Conservation (phyloP, 2,888 invertebrate genomes). For the Nowickia ferox region DNA sequence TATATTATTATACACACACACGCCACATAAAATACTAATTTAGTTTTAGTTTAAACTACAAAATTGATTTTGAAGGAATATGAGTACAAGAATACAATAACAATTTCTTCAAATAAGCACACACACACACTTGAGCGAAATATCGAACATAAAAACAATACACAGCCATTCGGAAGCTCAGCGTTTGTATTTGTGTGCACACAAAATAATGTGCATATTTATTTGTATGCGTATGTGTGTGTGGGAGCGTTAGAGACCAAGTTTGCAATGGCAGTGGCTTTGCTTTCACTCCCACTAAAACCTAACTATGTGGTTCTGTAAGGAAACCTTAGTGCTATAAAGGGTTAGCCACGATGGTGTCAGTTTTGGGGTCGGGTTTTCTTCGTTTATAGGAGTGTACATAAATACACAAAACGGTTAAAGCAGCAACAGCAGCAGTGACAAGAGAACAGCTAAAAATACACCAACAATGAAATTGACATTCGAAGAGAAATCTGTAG, state of each 20-base stretch:
- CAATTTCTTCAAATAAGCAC: slow-evolving; percentile 32
- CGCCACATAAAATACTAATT: slow-evolving; percentile 5
- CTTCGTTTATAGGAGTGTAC: slow-evolving; percentile 73
- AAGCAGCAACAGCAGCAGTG: slow-evolving; percentile 42
- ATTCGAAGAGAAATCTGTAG: slow-evolving; percentile 64
- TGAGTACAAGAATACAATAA: not conserved
- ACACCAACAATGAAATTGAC: slow-evolving; percentile 55
- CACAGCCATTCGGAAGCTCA: slow-evolving; percentile 17
- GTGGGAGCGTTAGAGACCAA: slow-evolving; percentile 70
- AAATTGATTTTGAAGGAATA: slow-evolving; percentile 9
- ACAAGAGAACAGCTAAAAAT: slow-evolving; percentile 30
- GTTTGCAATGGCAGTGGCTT: slow-evolving; percentile 81
- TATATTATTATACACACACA: not conserved
- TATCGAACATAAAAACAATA: slow-evolving; percentile 49
- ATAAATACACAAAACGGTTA: slow-evolving; percentile 36
- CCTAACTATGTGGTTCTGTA: slow-evolving; percentile 84
- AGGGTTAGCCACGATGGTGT: slow-evolving; percentile 84
- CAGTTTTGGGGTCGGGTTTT: slow-evolving; percentile 80
- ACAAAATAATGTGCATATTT: slow-evolving; percentile 8
- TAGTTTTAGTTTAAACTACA: slow-evolving; percentile 7
- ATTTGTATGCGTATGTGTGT: slow-evolving; percentile 55
- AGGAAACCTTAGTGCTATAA: slow-evolving; percentile 84
- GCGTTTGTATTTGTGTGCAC: slow-evolving; percentile 52
- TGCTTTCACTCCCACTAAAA: slow-evolving; percentile 82
- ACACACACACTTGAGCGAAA: slow-evolving; percentile 26